A percentile compares a stretch with the other conserved stretches of the same genome.
Evolutionary conservation across 2,888 invertebrate genomes (phyloP).

Genomic region (Pantelozetes paolii): DNA sequence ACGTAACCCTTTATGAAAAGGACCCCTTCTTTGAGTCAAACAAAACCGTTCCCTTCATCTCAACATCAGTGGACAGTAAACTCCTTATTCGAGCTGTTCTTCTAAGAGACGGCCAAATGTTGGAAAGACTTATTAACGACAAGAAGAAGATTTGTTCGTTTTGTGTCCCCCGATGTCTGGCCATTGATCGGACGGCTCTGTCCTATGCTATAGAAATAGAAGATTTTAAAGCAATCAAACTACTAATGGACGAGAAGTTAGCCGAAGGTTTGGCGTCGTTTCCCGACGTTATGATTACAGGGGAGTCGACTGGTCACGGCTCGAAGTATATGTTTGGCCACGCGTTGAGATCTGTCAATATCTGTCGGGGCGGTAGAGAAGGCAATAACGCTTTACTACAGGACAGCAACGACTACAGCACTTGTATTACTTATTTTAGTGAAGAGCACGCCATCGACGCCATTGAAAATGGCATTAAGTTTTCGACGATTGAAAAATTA

Average conservation of each 20-base stretch:
- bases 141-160: conserved; percentile 51
- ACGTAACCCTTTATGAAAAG: conserved; percentile 28
- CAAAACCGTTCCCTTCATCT: conserved; percentile 53
- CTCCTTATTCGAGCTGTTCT: conserved; percentile 55
- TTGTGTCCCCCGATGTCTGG: conserved; percentile 50
- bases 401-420: background rate
- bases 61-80: conserved; percentile 53
- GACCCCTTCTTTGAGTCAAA: conserved; percentile 34
- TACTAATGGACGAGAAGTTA: conserved; percentile 48
- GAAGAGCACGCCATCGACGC: background rate
- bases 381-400: conserved; percentile 55
- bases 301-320: background rate
- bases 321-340: conserved; percentile 51
- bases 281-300: background rate
- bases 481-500: conserved; percentile 3
- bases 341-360: conserved; percentile 52
- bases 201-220: conserved; percentile 51
- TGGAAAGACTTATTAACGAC: conserved; percentile 52
- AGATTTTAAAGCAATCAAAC: conserved; percentile 51
- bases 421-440: background rate
- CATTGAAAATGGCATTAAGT: background rate
- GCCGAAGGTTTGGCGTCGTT: background rate
- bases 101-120: conserved; percentile 52
- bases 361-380: conserved; percentile 56
- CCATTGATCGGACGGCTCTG: conserved; percentile 50